These are phyloP conservation scores for Butorides virescens DNA, from an alignment of 2,113 vertebrate species.

Conservation along the genomic window DNA sequence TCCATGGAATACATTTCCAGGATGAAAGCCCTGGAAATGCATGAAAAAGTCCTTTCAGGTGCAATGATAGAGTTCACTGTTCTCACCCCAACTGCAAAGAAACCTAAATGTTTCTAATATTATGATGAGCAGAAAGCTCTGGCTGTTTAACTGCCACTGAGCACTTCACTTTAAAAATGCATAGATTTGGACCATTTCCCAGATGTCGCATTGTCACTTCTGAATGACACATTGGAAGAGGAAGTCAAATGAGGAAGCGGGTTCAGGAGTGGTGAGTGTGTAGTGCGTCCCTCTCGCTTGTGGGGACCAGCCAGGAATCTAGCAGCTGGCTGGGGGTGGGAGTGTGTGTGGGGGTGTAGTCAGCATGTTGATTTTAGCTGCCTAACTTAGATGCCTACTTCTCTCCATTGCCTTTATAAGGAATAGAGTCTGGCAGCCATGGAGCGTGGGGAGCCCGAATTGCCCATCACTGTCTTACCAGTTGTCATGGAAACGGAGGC, in stretches of 20 bases:
- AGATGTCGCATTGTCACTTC: conserved; percentile 37
- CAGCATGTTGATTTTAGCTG: conserved; percentile 29
- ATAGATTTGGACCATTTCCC: conserved; percentile 30
- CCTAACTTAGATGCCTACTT: conserved; percentile 25
- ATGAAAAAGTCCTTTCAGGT: not conserved
- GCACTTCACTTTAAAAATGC: not conserved
- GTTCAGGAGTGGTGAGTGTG: not conserved
- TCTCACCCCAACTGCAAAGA: not conserved
- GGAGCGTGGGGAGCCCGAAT: conserved; percentile 38
- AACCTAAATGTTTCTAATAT: not conserved
- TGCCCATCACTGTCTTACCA: conserved; percentile 41
- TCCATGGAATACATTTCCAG: not conserved
- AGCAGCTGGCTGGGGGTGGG: conserved; percentile 44
- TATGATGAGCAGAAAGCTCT: not conserved
- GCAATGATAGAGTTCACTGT: not conserved
- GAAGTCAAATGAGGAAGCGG: conserved; percentile 25
- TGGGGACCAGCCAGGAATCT: not conserved
- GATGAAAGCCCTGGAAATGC: not conserved
- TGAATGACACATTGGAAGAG: conserved; percentile 59
- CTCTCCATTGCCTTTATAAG: conserved; percentile 47
- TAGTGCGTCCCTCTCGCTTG: not conserved
- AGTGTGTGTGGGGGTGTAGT: not conserved
- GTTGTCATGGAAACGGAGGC: conserved; percentile 27
- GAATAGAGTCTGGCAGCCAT: conserved; percentile 39
- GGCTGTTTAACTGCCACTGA: not conserved